Evolutionary conservation across 1,140 invertebrate species (phyloP).

Genomic region (Drosophila chauvacae): DNA sequence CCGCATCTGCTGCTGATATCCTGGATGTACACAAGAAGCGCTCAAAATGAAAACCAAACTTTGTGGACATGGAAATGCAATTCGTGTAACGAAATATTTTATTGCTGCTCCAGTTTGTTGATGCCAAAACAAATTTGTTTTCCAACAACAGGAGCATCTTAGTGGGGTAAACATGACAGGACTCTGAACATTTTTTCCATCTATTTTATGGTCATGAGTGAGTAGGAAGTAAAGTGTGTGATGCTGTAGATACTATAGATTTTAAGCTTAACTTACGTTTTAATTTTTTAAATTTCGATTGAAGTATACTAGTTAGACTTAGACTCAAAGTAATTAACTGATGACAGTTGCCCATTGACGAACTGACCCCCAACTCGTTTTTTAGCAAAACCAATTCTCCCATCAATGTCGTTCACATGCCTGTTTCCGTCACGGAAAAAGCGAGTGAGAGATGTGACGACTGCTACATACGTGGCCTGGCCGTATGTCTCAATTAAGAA

Average conservation of each 20-base stretch:
- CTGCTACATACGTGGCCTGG: slow-evolving; percentile 6
- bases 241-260: background rate
- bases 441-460: slow-evolving; percentile 16
- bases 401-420: slow-evolving; percentile 25
- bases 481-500: slow-evolving; percentile 46
- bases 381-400: background rate
- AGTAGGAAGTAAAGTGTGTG: background rate
- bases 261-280: background rate
- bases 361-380: slow-evolving; percentile 14
- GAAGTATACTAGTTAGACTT: background rate
- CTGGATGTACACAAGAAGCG: background rate
- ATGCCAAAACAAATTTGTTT: slow-evolving; percentile 22
- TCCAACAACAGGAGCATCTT: background rate
- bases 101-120: slow-evolving; percentile 21
- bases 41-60: slow-evolving; percentile 42
- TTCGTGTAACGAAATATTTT: slow-evolving; percentile 30
- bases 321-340: slow-evolving; percentile 10
- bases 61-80: slow-evolving; percentile 43
- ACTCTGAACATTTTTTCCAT: background rate
- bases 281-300: background rate
- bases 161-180: background rate
- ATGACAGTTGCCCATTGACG: slow-evolving; percentile 26
- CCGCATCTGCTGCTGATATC: slow-evolving; percentile 31
- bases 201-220: background rate
- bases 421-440: slow-evolving; percentile 23